Conservation (phyloP, 2,888 invertebrate species). For the Urechis unicinctus region DNA sequence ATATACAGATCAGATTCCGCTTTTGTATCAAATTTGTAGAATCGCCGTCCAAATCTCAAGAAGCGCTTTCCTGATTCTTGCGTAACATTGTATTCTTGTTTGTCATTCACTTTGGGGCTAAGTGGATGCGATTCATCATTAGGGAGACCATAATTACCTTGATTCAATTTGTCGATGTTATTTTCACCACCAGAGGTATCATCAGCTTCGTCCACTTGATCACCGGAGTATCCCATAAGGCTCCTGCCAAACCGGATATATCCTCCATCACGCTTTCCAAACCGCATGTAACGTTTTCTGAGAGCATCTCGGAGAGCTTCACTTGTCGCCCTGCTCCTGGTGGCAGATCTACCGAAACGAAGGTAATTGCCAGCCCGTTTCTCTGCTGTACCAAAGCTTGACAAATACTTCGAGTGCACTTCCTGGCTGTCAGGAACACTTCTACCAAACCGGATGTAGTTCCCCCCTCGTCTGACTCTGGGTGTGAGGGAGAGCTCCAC, state of each 20-base stretch:
- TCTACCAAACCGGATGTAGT: slow-evolving; percentile 11
- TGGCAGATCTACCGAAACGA: slow-evolving; percentile 1
- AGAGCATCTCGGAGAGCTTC: background rate
- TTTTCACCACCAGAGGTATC: background rate
- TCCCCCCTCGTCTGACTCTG: slow-evolving; percentile 5
- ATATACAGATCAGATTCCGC: background rate
- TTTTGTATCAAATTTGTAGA: background rate
- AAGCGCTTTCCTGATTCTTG: slow-evolving; percentile 1
- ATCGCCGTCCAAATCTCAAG: slow-evolving; percentile 1
- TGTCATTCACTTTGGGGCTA: background rate
- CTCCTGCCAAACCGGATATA: slow-evolving; percentile 2
- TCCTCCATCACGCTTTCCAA: background rate
- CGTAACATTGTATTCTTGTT: background rate
- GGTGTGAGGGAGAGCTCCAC: background rate
- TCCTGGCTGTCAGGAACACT: background rate
- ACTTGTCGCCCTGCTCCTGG: background rate
- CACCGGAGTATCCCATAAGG: no score
- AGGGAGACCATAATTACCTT: background rate
- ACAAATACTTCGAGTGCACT: background rate
- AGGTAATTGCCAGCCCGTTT: background rate
- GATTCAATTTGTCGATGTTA: background rate
- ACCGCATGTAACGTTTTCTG: background rate
- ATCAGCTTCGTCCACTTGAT: background rate
- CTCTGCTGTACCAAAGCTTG: slow-evolving; percentile 1
- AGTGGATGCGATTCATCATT: background rate